Evolutionary conservation across 1,140 invertebrate species (phyloP), one percentile per base, ranked within the genome.

Genomic region (Brachionus plicatilis): DNA sequence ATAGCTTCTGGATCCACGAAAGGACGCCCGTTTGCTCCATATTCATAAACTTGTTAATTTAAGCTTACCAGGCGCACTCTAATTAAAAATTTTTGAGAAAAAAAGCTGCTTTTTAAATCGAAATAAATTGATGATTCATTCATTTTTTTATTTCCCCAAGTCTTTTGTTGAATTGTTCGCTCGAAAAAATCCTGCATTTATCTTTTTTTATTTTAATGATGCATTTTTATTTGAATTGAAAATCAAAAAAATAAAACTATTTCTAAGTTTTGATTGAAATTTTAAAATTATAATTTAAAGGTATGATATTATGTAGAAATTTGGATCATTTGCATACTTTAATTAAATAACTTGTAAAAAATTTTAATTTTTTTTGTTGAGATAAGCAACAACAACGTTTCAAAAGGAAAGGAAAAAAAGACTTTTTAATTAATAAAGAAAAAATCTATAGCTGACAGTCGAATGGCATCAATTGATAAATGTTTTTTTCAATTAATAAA

Each of bases 241-340:
- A 60, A 60, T 9, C 1, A 68, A 33, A 68, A 68, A 68, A 68
- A 68, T 6, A 24, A 33, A 6, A 68, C 33, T 33, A 68, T 14
- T 68, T 68, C 33, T 33, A 68, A 68, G n/a, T 11, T 68, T 68
- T 68, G 27, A 33, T 68, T 41, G 29, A 68, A 33, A 68, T 33
- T 17, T 72, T 72, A 72, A 72, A 72, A 72, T 72, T 33, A 68
- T 68, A 68, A 33, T 68, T 68, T 68, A 68, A 68, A 68, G 66
- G 66, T 68, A 68, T 68, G 66, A 68, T 68, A 68, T 68, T 68
- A 68, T 68, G 17, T 41, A 20, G 9, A 72, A 43, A 41, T 72
- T 70, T 70, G 9, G 29, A 70, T 29, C 29, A 70, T 29, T 72
- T 72, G 41, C 41, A 43, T 20, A 20, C 37, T 41, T 72, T 72